A percentile compares a stretch with the other conserved stretches of the same genome.
phyloP scores from a whole-genome alignment of 2,888 invertebrate species.

The Spodoptera picta region DNA sequence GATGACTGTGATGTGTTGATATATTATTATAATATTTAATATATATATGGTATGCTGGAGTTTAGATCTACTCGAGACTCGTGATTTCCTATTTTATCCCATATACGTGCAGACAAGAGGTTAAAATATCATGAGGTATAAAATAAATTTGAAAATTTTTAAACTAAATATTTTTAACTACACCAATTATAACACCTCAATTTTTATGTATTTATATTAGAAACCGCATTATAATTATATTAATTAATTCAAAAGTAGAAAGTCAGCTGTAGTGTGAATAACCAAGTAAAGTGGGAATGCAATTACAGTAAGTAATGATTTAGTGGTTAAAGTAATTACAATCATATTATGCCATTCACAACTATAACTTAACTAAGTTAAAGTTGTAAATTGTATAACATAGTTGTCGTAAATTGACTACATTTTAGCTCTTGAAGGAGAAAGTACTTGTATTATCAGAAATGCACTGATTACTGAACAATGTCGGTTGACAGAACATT shows the following conservation, averaged over 20 bases:
- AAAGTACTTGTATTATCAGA: conserved; percentile 12
- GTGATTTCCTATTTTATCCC: too few species aligned
- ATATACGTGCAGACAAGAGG: too few species aligned
- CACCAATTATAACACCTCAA: too few species aligned
- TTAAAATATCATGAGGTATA: too few species aligned
- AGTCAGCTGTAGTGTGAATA: conserved; percentile 27
- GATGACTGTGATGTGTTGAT: too few species aligned
- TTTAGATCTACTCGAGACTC: too few species aligned
- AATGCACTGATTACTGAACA: not conserved
- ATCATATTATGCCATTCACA: conserved; percentile 33
- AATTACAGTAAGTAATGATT: conserved; percentile 39
- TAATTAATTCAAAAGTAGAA: conserved; percentile 46
- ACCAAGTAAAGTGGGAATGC: conserved; percentile 30
- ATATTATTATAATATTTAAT: too few species aligned
- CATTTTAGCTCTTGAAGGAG: conserved; percentile 16
- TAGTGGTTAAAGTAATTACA: conserved; percentile 27
- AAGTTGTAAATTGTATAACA: too few species aligned
- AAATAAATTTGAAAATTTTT: too few species aligned
- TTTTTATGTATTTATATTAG: conserved; percentile 2
- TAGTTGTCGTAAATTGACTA: not conserved
- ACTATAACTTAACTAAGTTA: not conserved
- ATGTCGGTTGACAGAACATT: not conserved
- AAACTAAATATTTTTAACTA: too few species aligned
- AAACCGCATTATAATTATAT: conserved; percentile 18
- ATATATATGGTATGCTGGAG: too few species aligned